Conservation (phyloP, 2,797 vertebrate species). For the Melanotaenia nigrans region DNA sequence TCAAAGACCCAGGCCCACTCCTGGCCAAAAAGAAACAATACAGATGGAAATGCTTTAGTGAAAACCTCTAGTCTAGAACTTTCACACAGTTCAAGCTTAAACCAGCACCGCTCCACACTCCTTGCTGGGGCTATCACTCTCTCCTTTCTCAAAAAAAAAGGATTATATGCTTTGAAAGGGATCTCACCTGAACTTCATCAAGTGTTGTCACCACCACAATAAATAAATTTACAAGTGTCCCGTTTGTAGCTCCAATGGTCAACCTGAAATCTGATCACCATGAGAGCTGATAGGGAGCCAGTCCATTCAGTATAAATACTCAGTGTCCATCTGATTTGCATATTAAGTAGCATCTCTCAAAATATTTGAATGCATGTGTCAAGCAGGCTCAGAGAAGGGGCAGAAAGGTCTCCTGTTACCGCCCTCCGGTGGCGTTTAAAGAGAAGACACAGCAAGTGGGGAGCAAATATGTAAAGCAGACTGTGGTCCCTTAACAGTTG, state of each 20-base stretch:
- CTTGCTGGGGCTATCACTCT: background rate
- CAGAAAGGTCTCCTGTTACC: conserved; percentile 22
- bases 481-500: conserved; percentile 16
- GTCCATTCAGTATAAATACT: conserved; percentile 24
- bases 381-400: conserved; percentile 38
- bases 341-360: conserved; percentile 57
- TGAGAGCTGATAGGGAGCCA: background rate
- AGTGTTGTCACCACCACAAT: conserved; percentile 22
- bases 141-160: conserved; percentile 1
- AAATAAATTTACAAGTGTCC: conserved; percentile 23
- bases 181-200: conserved; percentile 1
- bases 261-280: conserved; percentile 14
- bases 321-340: conserved; percentile 56
- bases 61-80: conserved; percentile 15
- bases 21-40: conserved; percentile 26
- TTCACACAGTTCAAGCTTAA: conserved; percentile 28
- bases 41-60: conserved; percentile 13
- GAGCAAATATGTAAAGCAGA: conserved; percentile 22
- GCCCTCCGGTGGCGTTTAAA: conserved; percentile 29
- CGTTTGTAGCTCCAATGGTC: conserved; percentile 17
- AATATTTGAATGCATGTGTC: conserved; percentile 55
- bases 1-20: conserved; percentile 17
- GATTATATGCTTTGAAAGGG: conserved; percentile 10
- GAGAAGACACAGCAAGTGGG: conserved; percentile 28
- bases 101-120: background rate